phyloP scores from a whole-genome alignment of 2,797 vertebrate genomes.

The Epinephelus malabaricus region DNA sequence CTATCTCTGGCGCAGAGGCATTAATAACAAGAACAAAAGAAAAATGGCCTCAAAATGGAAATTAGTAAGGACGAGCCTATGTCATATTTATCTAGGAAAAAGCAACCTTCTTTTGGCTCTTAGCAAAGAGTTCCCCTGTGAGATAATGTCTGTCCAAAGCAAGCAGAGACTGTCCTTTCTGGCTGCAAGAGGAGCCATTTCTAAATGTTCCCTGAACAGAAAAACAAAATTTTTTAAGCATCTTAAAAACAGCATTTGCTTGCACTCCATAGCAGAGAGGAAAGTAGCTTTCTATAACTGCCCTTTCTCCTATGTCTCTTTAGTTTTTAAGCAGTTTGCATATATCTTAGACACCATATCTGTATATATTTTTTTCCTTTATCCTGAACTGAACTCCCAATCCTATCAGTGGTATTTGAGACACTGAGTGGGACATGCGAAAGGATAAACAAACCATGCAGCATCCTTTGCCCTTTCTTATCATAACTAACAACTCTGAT shows the following conservation, averaged over 20 bases:
- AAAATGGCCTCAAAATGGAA: too few relatives aligned
- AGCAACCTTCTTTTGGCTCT: neutral
- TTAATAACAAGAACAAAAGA: too few relatives aligned
- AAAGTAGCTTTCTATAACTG: too few relatives aligned
- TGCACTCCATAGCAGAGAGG: too few relatives aligned
- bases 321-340: neutral
- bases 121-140: neutral
- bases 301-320: neutral
- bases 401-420: neutral
- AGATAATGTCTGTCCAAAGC: neutral
- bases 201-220: neutral
- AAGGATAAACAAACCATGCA: neutral
- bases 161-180: neutral
- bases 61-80: neutral
- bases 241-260: too few relatives aligned
- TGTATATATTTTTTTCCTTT: neutral
- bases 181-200: neutral
- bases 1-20: too few relatives aligned
- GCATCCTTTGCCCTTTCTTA: constrained; percentile 12
- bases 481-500: neutral
- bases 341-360: too few relatives aligned
- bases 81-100: neutral
- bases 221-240: constrained; percentile 6
- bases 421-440: neutral
- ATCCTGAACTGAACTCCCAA: neutral